Base-by-base conservation (phyloP, 2,797 vertebrate species). In the Sebastes hubbsi region DNA sequence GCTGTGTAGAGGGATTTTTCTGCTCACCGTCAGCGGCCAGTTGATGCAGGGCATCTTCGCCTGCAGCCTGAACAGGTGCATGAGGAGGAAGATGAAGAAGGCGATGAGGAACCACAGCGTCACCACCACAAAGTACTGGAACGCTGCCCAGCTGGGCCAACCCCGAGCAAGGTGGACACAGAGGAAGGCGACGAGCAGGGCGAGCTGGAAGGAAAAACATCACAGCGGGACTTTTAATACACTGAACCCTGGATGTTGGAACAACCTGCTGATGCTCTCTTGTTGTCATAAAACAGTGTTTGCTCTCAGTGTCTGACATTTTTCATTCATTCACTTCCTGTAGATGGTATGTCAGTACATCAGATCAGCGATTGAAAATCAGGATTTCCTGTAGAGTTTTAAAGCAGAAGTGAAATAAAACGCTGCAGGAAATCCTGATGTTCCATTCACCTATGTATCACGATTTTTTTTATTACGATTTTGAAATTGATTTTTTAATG, bases 101-200 rank as follows among this genome's bases (percentile, higher is more conserved):
- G 97, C 96, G 16, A 98, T 82, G 70, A 99, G 80, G 93, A 98
- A 98, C 68, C 97, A 98, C 18, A 98, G 91, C 32, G 94, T 89
- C 85, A 99, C 97, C 77, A 99, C 97, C 93, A 98, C 96, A 25
- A 98, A 99, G 91, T 94, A 99, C 85, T 93, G 96, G 90, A 94
- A 97, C 1, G 95, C 95, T 0, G 94, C 91, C 92, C 95, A 94
- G 87, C 93, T 86, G 0, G 84, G 94, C 97, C 95, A 96, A 0
- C 5, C 0, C 0, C 87, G 86, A 0, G 77, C 70, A 9, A 87
- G 95, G 82, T 92, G 94, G 18, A 99, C 95, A 0, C 97, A 98
- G 83, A 98, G 94, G 94, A 98, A 98, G 69, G 94, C 96, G 6
- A 97, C 85, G 81, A 99, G 94, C 84, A 99, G 92, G 0, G 94